These are phyloP conservation scores for Bembecia ichneumoniformis DNA, from an alignment of 2,888 invertebrate species.

Conservation along the genomic window DNA sequence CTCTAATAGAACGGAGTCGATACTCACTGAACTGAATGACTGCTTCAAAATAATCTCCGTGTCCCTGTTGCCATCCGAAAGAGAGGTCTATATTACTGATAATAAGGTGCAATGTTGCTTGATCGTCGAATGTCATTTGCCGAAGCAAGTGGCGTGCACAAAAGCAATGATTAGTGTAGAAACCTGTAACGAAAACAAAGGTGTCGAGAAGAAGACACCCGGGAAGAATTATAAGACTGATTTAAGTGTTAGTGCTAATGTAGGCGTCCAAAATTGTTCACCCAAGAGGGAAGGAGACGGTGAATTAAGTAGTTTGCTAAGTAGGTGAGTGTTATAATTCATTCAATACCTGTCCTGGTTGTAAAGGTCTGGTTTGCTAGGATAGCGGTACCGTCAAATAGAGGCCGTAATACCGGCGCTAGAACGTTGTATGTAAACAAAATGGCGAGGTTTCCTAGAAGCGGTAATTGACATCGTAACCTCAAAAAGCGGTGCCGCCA, in stretches of 20 bases:
- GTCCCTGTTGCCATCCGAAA: conserved; percentile 69
- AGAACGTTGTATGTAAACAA: too few relatives aligned
- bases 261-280: conserved; percentile 39
- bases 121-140: conserved; percentile 61
- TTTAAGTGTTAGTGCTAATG: conserved; percentile 50
- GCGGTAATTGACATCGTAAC: too few relatives aligned
- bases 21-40: conserved; percentile 69
- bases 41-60: conserved; percentile 71
- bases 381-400: too few relatives aligned
- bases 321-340: conserved; percentile 35
- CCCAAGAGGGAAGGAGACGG: conserved; percentile 37
- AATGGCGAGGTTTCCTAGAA: too few relatives aligned
- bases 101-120: conserved; percentile 55
- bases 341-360: too few relatives aligned
- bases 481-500: too few relatives aligned
- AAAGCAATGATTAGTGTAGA: conserved; percentile 77
- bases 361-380: too few relatives aligned
- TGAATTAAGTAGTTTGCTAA: conserved; percentile 42
- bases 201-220: conserved; percentile 37
- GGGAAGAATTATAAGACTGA: conserved; percentile 65
- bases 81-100: conserved; percentile 57
- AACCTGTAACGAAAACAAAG: conserved; percentile 47
- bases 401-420: too few relatives aligned
- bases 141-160: conserved; percentile 77
- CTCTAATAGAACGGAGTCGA: conserved; percentile 48